A percentile compares a stretch with the other conserved stretches of the same genome.
phyloP scores from a whole-genome alignment of 2,113 vertebrate genomes.

The Brienomyrus longianalis region DNA sequence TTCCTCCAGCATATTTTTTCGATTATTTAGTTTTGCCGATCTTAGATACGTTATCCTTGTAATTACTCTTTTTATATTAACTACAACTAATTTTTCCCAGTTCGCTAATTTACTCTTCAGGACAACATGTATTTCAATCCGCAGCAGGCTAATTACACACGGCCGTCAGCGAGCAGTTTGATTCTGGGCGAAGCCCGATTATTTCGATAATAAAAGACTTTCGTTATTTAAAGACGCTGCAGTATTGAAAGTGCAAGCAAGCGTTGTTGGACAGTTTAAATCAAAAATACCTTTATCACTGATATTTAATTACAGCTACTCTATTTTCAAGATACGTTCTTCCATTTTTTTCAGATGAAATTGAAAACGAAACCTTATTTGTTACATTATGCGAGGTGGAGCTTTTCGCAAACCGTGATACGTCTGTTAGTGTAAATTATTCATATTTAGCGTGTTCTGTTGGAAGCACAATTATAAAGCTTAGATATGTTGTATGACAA shows the following conservation, averaged over 20 bases:
- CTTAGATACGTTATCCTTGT: not conserved
- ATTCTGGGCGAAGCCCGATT: not conserved
- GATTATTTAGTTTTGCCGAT: not conserved
- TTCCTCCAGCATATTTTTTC: constrained; percentile 44
- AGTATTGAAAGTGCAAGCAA: not conserved
- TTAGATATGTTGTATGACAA: not conserved
- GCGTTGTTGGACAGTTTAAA: not conserved
- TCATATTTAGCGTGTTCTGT: not conserved
- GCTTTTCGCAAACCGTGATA: not conserved
- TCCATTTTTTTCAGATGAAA: constrained; percentile 23
- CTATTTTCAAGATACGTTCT: not conserved
- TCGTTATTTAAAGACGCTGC: constrained; percentile 1
- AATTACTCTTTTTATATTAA: not conserved
- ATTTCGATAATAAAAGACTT: not conserved
- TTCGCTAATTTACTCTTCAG: not conserved
- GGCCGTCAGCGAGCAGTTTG: not conserved
- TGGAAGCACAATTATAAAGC: not conserved
- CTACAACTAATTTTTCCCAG: not conserved
- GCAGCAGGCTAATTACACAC: not conserved
- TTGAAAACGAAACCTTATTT: constrained; percentile 29
- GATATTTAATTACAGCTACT: not conserved
- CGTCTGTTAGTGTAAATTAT: not conserved
- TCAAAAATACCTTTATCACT: not conserved
- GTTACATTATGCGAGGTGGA: not conserved
- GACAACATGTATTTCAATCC: not conserved